Conservation (phyloP, 1,140 invertebrate species). For the Fopius arisanus region DNA sequence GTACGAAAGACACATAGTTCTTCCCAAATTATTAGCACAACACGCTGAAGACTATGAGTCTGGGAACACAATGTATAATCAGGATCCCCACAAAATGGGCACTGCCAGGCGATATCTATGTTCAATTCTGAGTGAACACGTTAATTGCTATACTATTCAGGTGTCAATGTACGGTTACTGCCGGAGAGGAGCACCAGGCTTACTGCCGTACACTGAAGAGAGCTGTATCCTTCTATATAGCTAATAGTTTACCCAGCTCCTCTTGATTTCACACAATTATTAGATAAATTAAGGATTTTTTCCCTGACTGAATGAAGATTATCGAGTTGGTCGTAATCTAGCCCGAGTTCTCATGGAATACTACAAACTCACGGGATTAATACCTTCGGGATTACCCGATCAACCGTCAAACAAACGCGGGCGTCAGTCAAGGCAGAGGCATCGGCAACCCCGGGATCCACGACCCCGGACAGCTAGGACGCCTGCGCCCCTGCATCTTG, state of each 20-base stretch:
- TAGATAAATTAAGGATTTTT: not conserved
- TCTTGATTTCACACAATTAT: not conserved
- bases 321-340: conserved; percentile 78
- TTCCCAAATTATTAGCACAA: conserved; percentile 87
- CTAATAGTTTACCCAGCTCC: not conserved
- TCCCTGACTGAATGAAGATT: conserved; percentile 44
- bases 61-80: conserved; percentile 88
- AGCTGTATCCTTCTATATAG: conserved; percentile 86
- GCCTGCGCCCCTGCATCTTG: conserved; percentile 68
- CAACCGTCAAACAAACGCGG: conserved; percentile 65
- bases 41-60: conserved; percentile 85
- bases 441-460: conserved; percentile 64
- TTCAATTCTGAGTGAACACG: conserved; percentile 73
- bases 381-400: conserved; percentile 67
- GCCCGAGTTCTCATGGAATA: conserved; percentile 81
- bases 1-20: conserved; percentile 85
- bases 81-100: conserved; percentile 85
- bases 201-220: conserved; percentile 88
- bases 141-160: conserved; percentile 86
- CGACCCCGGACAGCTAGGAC: conserved; percentile 67
- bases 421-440: conserved; percentile 64
- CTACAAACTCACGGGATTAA: conserved; percentile 77
- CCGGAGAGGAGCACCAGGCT: conserved; percentile 69
- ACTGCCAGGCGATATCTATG: conserved; percentile 83
- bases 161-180: conserved; percentile 87